Evolutionary conservation across 2,113 vertebrate species (phyloP).

Genomic region (Rostratula benghalensis): DNA sequence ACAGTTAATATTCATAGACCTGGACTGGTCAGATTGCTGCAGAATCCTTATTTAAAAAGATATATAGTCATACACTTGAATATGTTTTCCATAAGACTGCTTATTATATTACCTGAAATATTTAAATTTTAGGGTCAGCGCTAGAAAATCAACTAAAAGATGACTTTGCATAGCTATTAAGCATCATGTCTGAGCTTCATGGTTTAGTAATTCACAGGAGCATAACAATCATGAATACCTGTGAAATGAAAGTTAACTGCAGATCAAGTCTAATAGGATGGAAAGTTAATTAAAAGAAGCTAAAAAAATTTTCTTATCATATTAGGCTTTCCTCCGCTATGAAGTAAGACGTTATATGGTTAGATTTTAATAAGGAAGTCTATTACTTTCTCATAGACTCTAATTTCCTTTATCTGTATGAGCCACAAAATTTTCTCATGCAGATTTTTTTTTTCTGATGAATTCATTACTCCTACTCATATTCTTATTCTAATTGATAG

Average conservation of each 20-base stretch:
- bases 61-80: neutral
- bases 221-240: constrained; percentile 71
- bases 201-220: constrained; percentile 50
- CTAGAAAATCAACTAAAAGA: constrained; percentile 27
- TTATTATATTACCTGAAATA: neutral
- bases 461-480: constrained; percentile 61
- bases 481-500: neutral
- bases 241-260: constrained; percentile 74
- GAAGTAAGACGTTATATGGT: constrained; percentile 36
- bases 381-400: constrained; percentile 70
- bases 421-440: constrained; percentile 49
- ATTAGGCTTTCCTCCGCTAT: constrained; percentile 55
- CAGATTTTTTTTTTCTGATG: constrained; percentile 55
- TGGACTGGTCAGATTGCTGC: neutral
- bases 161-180: constrained; percentile 26
- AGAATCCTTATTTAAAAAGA: neutral
- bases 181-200: constrained; percentile 10
- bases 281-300: constrained; percentile 77
- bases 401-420: constrained; percentile 76
- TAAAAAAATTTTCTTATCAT: constrained; percentile 67
- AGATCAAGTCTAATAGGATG: constrained; percentile 69
- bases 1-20: neutral
- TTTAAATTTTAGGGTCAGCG: neutral
- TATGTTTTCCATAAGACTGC: neutral
- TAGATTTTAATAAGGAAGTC: constrained; percentile 68